A percentile compares a stretch with the other conserved stretches of the same genome.
Evolutionary conservation across 2,797 vertebrate species (phyloP).

Genomic region (Platalea minor): DNA sequence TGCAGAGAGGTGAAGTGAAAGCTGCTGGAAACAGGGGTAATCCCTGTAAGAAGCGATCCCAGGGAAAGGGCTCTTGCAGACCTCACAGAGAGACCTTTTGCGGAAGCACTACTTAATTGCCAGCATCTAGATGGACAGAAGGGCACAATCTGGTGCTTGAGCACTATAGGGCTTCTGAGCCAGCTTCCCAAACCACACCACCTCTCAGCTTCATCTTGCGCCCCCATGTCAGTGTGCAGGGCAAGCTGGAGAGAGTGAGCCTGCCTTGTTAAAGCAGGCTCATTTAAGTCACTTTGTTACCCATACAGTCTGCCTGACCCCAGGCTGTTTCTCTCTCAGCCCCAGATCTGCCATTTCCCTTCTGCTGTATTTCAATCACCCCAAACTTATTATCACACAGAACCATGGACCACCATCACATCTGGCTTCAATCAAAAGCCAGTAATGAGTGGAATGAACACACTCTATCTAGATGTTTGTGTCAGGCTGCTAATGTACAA

Average conservation of each 20-base stretch:
- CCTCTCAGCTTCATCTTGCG: not conserved
- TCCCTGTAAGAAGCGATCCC: fast-evolving
- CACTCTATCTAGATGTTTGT: not conserved
- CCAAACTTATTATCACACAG: not conserved
- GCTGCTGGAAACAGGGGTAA: not conserved
- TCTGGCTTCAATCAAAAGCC: not conserved
- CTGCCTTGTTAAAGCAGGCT: not conserved
- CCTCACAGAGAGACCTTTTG: not conserved
- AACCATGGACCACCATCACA: fast-evolving
- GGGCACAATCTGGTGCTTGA: not conserved
- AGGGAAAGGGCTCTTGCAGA: not conserved
- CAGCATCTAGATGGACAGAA: not conserved
- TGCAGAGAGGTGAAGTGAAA: not conserved
- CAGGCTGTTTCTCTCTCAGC: not conserved
- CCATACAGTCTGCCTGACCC: not conserved
- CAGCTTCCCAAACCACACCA: not conserved
- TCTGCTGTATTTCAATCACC: not conserved
- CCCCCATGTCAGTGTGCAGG: too few relatives aligned
- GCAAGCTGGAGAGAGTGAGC: not conserved
- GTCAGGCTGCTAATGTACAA: not conserved
- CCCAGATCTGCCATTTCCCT: not conserved
- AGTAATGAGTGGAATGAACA: not conserved
- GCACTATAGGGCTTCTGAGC: not conserved
- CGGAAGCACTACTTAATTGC: not conserved
- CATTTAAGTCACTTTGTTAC: not conserved